Base-by-base conservation (phyloP, 2,888 invertebrate genomes). In the Drosophila meridiana region DNA sequence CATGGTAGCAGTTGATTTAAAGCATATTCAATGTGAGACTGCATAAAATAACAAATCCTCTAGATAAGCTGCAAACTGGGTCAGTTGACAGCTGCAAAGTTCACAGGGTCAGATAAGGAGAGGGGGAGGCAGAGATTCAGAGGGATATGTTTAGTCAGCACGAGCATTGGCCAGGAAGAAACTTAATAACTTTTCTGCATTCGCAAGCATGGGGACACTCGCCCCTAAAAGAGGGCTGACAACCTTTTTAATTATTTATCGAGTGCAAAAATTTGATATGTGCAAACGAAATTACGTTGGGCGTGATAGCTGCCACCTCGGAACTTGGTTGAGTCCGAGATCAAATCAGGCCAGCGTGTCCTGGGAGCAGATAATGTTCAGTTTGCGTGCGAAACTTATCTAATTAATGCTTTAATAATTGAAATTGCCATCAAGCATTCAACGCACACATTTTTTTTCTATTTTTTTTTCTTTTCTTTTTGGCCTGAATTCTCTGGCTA, bases 391-490 rank as follows among this genome's bases (percentile, higher is more conserved):
- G 59, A 38, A 59, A 58, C 57, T 47, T 64, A 86, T 86, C 70
- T 86, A 89, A 89, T 90, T 80, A 89, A 78, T 78, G 69, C 78
- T 74, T 90, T 73, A 81, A 90, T 89, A 83, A 89, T 85, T 85
- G 70, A 77, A 88, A 80, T 57, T 67, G 47, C 64, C 70, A 67
- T 50, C 59, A 55, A 48, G 56, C 56, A 52, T 38, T 59, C 59
- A 42, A 13, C 43, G 45, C 34, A 28, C 38, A 40, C 28, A 52
- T 28, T 58, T 45, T 61, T 6, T 20, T 20, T 20, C 20, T 20
- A 20, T 20, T 20, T 20, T 20, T 20, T 20, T 20, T 1, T 20
- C 1, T 20, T 20, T 1, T 20, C 1, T 20, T 20, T 20, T 20
- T 14, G 42, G 40, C 9, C 48, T 30, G 4, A 11, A 11, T 4